phyloP scores from a whole-genome alignment of 2,888 invertebrate species.

The Drosophila tanythrix region DNA sequence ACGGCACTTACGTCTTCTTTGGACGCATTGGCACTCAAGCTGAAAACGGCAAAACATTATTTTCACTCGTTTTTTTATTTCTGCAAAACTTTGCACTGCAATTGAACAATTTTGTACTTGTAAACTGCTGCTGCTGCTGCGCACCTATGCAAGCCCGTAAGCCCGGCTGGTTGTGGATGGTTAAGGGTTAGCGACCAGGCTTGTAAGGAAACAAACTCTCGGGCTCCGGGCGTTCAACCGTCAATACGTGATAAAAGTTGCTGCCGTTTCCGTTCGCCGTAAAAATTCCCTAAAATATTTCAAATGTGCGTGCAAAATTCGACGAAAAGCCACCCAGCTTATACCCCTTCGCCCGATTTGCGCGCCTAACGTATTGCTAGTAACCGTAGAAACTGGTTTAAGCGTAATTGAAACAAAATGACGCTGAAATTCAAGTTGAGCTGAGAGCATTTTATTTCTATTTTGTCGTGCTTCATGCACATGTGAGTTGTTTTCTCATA shows the following conservation, averaged over 20 bases:
- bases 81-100: slow-evolving; percentile 58
- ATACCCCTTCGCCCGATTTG: slow-evolving; percentile 7
- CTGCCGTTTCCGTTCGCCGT: slow-evolving; percentile 66
- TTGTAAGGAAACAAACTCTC: slow-evolving; percentile 5
- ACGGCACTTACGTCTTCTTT: slow-evolving; percentile 23
- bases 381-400: slow-evolving; percentile 53
- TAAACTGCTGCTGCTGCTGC: slow-evolving; percentile 38
- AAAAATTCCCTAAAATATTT: slow-evolving; percentile 73
- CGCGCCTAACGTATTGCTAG: slow-evolving; percentile 9
- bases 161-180: background rate
- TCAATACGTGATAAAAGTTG: slow-evolving; percentile 77
- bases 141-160: slow-evolving; percentile 48
- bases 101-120: slow-evolving; percentile 68
- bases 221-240: slow-evolving; percentile 60
- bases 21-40: slow-evolving; percentile 56
- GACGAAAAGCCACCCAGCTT: slow-evolving; percentile 11
- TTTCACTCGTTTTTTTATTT: slow-evolving; percentile 12
- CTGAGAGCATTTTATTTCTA: slow-evolving; percentile 7
- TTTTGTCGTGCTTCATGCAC: background rate
- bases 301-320: slow-evolving; percentile 69
- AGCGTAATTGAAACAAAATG: slow-evolving; percentile 75
- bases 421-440: slow-evolving; percentile 54
- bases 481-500: background rate
- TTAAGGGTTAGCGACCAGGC: background rate
- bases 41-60: slow-evolving; percentile 54